phyloP scores from a whole-genome alignment of 2,888 invertebrate species.

The Philaethria dido region DNA sequence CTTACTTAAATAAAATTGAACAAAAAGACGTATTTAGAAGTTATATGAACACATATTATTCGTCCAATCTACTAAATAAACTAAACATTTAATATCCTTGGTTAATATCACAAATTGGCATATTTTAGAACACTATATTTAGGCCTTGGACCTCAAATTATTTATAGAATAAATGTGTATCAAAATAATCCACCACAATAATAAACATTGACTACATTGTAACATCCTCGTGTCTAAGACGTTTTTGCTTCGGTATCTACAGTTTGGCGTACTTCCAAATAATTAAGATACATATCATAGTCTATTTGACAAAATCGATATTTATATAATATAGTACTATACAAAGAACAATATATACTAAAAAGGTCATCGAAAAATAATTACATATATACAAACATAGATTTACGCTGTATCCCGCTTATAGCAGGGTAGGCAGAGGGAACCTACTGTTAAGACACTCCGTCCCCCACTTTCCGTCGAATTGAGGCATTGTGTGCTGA shows the following conservation, averaged over 20 bases:
- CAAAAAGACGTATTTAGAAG: too few relatives aligned
- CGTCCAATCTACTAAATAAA: too few relatives aligned
- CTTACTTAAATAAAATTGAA: too few relatives aligned
- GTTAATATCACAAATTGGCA: neutral
- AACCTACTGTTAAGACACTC: too few relatives aligned
- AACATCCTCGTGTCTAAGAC: neutral
- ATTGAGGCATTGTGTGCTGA: too few relatives aligned
- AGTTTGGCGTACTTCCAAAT: slow-evolving; percentile 24
- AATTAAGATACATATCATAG: neutral
- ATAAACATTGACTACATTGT: slow-evolving; percentile 20
- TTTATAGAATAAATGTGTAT: neutral
- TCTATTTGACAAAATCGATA: slow-evolving; percentile 18
- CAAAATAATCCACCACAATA: neutral
- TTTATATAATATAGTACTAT: neutral
- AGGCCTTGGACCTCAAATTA: neutral
- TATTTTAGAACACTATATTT: neutral
- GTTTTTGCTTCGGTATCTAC: neutral
- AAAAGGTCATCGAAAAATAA: neutral
- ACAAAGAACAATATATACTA: neutral
- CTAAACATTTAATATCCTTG: neutral
- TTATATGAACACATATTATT: too few relatives aligned
- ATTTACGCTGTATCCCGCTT: too few relatives aligned
- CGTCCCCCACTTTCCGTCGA: too few relatives aligned
- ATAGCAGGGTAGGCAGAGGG: too few relatives aligned
- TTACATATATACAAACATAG: too few relatives aligned